These are phyloP conservation scores for Nymphalis polychloros DNA, from an alignment of 2,888 invertebrate species.

Conservation along the genomic window DNA sequence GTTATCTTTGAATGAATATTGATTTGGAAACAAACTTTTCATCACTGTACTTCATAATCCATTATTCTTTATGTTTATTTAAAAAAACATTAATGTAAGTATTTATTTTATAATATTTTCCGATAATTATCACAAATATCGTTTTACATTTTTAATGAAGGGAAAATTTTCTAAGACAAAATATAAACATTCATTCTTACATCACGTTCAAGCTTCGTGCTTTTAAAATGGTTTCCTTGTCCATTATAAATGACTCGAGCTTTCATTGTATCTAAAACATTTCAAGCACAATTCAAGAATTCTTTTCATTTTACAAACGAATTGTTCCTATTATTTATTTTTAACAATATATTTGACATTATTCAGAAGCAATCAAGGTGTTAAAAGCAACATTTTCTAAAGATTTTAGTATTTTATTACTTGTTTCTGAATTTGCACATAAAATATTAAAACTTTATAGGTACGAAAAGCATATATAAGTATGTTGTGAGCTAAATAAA, in stretches of 20 bases:
- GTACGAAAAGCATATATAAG: too few relatives aligned
- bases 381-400: too few relatives aligned
- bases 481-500: too few relatives aligned
- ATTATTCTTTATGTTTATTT: too few relatives aligned
- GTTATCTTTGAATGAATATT: too few relatives aligned
- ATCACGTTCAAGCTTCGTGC: conserved; percentile 7
- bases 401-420: too few relatives aligned
- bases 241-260: conserved; percentile 11
- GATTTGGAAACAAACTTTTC: too few relatives aligned
- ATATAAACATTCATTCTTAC: conserved; percentile 10
- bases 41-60: too few relatives aligned
- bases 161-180: neutral
- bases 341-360: neutral
- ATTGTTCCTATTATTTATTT: neutral
- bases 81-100: too few relatives aligned
- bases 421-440: too few relatives aligned
- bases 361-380: too few relatives aligned
- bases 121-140: conserved; percentile 5
- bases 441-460: too few relatives aligned
- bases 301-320: neutral
- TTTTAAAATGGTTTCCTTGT: conserved; percentile 13
- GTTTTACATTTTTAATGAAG: neutral
- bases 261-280: conserved; percentile 18
- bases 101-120: neutral
- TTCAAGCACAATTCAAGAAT: neutral